These are phyloP conservation scores for Gymnosoma rotundatum DNA, from an alignment of 2,888 invertebrate genomes.

Conservation along the genomic window DNA sequence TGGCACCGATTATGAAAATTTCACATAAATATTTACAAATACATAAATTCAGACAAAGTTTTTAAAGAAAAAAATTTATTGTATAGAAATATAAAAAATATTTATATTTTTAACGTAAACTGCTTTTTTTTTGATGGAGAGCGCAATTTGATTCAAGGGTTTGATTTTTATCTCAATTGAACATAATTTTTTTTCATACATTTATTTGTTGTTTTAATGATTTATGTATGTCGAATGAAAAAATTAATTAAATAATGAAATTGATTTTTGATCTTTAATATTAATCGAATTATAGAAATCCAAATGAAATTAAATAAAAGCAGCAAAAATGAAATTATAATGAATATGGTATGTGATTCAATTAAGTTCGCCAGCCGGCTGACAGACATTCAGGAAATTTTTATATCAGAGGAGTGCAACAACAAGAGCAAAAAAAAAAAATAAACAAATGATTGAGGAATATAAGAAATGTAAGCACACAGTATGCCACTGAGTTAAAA, in stretches of 20 bases:
- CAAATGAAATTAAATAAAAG: conserved; percentile 52
- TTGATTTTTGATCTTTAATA: conserved; percentile 62
- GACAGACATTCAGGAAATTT: conserved; percentile 65
- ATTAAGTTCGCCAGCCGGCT: conserved; percentile 53
- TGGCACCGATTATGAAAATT: conserved; percentile 3
- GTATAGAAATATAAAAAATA: not conserved
- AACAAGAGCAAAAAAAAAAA: conserved; percentile 8
- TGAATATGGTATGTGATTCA: conserved; percentile 55
- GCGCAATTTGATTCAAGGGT: not conserved
- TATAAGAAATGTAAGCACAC: not conserved
- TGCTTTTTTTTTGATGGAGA: conserved; percentile 5
- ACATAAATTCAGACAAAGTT: not conserved
- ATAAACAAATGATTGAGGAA: not conserved
- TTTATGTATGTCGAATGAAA: conserved; percentile 33
- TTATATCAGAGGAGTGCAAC: conserved; percentile 23
- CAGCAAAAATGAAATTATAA: conserved; percentile 24
- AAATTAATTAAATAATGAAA: conserved; percentile 56
- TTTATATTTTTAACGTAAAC: conserved; percentile 8
- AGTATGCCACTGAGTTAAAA: conserved; percentile 7
- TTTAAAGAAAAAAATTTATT: not conserved
- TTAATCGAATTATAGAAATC: conserved; percentile 48
- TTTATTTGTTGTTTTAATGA: conserved; percentile 17
- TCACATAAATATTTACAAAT: not conserved
- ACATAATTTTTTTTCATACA: conserved; percentile 31
- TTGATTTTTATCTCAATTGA: conserved; percentile 54